phyloP scores from a whole-genome alignment of 2,113 vertebrate genomes.

The Theropithecus gelada region DNA sequence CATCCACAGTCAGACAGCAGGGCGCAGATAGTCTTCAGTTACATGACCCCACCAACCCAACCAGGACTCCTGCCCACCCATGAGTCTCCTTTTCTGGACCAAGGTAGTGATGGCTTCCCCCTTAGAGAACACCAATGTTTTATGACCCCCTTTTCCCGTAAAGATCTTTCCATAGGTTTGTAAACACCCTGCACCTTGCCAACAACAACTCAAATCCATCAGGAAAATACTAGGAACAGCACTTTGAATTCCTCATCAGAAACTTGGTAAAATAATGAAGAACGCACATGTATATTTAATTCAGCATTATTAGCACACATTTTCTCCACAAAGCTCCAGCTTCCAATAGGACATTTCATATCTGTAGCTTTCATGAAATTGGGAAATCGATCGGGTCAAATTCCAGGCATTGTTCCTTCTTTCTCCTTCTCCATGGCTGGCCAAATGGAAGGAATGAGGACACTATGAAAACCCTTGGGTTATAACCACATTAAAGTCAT shows the following conservation, averaged over 20 bases:
- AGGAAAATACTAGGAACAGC: background rate
- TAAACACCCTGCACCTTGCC: background rate
- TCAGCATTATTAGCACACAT: fast-evolving
- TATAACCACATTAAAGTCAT: background rate
- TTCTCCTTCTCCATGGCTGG: background rate
- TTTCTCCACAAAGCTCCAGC: background rate
- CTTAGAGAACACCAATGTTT: background rate
- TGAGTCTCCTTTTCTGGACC: background rate
- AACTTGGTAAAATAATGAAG: background rate
- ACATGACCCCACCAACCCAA: background rate
- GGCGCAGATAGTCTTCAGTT: background rate
- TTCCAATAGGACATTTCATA: fast-evolving
- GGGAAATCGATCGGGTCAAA: background rate
- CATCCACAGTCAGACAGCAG: fast-evolving
- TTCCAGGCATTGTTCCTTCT: background rate
- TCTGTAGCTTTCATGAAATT: fast-evolving
- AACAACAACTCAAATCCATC: background rate
- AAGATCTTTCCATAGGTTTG: background rate
- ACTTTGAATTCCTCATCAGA: background rate
- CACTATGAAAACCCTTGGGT: background rate
- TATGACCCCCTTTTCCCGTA: fast-evolving
- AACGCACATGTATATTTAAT: fast-evolving
- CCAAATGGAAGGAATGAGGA: background rate
- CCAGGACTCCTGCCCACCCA: background rate
- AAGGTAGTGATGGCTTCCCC: background rate